Evolutionary conservation across 2,888 invertebrate genomes (phyloP).

Genomic region (Eumacrocentrus americanus): DNA sequence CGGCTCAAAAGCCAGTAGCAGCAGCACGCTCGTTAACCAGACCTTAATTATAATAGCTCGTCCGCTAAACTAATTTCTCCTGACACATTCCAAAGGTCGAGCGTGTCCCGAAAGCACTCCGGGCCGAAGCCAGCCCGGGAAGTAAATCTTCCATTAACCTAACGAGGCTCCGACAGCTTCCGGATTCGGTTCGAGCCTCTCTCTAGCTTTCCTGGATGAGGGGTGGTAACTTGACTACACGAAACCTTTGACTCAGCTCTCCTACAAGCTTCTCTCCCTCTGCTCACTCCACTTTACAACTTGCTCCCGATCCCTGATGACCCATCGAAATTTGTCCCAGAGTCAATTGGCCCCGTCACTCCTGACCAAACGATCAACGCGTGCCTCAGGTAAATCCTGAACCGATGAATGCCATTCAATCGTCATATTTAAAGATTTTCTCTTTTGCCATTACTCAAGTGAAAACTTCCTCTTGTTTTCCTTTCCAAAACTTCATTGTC

Average conservation of each 20-base stretch:
- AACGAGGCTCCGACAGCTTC: slow-evolving; percentile 41
- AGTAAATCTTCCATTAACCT: slow-evolving; percentile 39
- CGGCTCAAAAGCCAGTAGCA: background rate
- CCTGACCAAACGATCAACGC: background rate
- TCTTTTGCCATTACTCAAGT: too few relatives aligned
- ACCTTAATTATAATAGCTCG: slow-evolving; percentile 13
- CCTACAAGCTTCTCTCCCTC: too few relatives aligned
- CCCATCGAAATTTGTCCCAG: slow-evolving; percentile 5
- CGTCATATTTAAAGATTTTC: too few relatives aligned
- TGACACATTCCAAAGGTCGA: slow-evolving; percentile 8
- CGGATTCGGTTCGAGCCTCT: slow-evolving; percentile 33
- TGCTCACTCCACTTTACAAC: background rate
- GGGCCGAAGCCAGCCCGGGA: background rate
- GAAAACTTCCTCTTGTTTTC: too few relatives aligned
- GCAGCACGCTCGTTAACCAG: background rate
- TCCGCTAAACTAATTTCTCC: slow-evolving; percentile 11
- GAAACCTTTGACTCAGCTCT: slow-evolving; percentile 13
- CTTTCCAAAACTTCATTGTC: slow-evolving; percentile 19
- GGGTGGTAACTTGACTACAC: background rate
- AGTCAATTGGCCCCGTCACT: background rate
- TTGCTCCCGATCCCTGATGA: slow-evolving; percentile 4
- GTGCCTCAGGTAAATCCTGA: too few relatives aligned
- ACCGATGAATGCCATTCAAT: too few relatives aligned
- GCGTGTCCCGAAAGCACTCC: slow-evolving; percentile 11
- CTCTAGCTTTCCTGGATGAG: slow-evolving; percentile 1